Conservation (phyloP, 2,113 vertebrate genomes). For the Litocranius walleri region DNA sequence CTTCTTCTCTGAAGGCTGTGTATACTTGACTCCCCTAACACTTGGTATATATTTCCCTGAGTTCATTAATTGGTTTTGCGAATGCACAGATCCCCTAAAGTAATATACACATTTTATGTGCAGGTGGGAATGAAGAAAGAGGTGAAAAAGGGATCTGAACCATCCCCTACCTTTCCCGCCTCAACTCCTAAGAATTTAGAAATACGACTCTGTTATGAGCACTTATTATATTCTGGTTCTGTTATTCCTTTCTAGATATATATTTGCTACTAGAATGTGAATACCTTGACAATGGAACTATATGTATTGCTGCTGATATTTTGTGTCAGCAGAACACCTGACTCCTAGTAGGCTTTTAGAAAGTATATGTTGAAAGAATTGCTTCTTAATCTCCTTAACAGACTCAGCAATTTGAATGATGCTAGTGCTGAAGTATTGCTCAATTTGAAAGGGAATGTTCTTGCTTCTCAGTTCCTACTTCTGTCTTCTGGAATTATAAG, state of each 20-base stretch:
- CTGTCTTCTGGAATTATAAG: neutral
- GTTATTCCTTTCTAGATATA: neutral
- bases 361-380: neutral
- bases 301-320: neutral
- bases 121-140: neutral
- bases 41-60: neutral
- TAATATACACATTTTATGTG: neutral
- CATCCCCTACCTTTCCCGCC: too few species aligned
- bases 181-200: neutral
- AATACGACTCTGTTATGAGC: neutral
- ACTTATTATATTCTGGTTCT: neutral
- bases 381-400: neutral
- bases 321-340: neutral
- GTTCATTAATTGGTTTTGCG: neutral
- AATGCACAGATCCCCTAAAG: neutral
- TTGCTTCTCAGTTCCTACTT: neutral
- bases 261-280: neutral
- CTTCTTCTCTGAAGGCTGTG: neutral
- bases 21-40: neutral
- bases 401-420: neutral
- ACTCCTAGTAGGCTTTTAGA: neutral
- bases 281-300: neutral
- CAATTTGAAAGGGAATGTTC: neutral
- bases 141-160: neutral
- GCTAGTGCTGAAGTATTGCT: neutral